Evolutionary conservation across 1,140 invertebrate species (phyloP), one percentile per base, ranked within the genome.

Genomic region (Trigoniulus corallinus): DNA sequence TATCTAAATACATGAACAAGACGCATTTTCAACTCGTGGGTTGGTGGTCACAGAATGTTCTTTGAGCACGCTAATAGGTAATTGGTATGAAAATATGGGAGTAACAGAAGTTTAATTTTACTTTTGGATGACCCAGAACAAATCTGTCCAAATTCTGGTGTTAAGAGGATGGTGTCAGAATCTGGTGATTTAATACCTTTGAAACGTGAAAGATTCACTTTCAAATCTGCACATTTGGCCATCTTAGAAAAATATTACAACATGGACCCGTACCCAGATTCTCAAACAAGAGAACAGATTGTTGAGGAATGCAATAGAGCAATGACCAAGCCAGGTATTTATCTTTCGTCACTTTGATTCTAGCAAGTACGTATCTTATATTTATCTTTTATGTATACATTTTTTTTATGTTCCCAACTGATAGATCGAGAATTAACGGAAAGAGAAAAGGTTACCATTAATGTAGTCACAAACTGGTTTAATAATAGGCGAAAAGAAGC

Each of bases 401-500:
- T n/a, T n/a, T n/a, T n/a, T n/a, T n/a, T n/a, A n/a, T n/a, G n/a
- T n/a, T n/a, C n/a, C n/a, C n/a, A n/a, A n/a, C n/a, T n/a, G 15
- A 7, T 34, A 59, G 62, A 58, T 51, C 56, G 59, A 39, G 55
- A 53, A n/a, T 46, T 67, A 41, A 54, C 57, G 13, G 64, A 67
- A 39, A 61, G 58, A 34, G 64, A 68, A 47, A 59, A 56, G 40
- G 65, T 69, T 15, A 66, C 62, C 2, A 52, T 62, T 25, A 62
- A 66, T 23, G 65, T 65, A 26, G 61, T 69, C 15, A 61, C 63
- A 7, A 67, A 68, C 56, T 68, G 67, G 67, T 69, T 69, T 57
- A 65, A 64, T 25, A 69, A 69, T 52, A 58, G 66, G 20, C 56
- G 67, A 40, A 69, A 69, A 57, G 65, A 67, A 53, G 57, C 65